Percentiles rank a stretch among this genome's conserved stretches.
These are phyloP conservation scores for Atlantisia rogersi DNA, from an alignment of 2,113 vertebrate genomes.

Conservation along the genomic window DNA sequence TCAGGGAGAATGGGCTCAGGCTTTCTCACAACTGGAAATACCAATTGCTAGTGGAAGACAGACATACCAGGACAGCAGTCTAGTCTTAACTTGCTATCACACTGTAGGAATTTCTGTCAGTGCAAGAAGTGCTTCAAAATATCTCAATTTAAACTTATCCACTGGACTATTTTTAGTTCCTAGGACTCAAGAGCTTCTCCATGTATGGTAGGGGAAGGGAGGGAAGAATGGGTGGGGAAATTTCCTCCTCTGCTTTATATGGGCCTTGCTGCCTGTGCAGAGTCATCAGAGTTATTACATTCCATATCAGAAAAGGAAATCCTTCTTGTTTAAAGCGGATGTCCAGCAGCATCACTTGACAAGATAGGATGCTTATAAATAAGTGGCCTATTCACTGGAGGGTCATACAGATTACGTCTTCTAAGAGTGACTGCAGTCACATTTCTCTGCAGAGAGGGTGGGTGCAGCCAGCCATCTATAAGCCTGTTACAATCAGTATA, in stretches of 20 bases:
- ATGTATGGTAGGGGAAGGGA: conserved; percentile 29
- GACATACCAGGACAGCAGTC: not conserved
- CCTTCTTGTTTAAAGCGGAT: conserved; percentile 49
- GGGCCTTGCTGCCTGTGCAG: conserved; percentile 2
- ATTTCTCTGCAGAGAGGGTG: not conserved
- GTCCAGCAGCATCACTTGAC: conserved; percentile 29
- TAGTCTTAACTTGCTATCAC: conserved; percentile 26
- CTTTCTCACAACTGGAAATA: not conserved
- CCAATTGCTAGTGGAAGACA: not conserved
- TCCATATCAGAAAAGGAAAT: conserved; percentile 58
- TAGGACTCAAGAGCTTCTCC: conserved; percentile 35
- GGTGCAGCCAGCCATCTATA: not conserved
- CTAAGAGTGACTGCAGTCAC: not conserved
- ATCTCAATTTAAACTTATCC: conserved; percentile 61
- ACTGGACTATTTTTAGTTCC: conserved; percentile 53
- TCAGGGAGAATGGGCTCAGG: not conserved
- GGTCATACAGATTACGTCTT: conserved; percentile 10
- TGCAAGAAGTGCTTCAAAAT: conserved; percentile 59
- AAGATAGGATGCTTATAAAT: conserved; percentile 45
- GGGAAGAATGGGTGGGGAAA: conserved; percentile 47
- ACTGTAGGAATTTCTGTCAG: conserved; percentile 21
- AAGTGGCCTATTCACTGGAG: not conserved
- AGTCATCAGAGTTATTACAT: conserved; percentile 42
- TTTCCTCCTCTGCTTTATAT: conserved; percentile 58
- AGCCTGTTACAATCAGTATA: not conserved